phyloP scores from a whole-genome alignment of 2,797 vertebrate genomes.

The Botia almorhae region DNA sequence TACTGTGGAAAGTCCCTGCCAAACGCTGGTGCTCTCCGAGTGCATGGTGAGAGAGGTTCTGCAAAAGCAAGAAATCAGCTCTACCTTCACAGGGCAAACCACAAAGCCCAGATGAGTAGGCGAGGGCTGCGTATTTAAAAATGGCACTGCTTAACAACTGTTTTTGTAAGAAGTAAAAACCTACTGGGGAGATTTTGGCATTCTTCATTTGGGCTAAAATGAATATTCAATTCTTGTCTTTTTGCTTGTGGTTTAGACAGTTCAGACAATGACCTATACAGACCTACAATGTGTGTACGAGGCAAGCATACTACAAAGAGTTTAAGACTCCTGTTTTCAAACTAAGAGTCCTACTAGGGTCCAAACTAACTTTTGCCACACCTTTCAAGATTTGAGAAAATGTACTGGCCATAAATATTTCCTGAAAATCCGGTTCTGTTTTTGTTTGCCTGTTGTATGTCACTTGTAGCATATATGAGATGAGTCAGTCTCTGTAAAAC shows the following conservation, averaged over 20 bases:
- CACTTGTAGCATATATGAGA: too few species aligned
- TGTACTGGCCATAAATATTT: too few species aligned
- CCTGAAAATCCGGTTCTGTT: too few species aligned
- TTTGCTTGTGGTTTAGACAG: neutral
- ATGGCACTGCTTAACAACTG: neutral
- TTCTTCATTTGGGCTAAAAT: neutral
- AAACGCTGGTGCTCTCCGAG: constrained; percentile 1
- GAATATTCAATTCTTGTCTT: neutral
- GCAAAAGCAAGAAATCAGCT: constrained; percentile 16
- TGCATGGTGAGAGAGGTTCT: neutral
- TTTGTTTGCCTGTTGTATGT: neutral
- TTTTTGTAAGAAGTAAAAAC: neutral
- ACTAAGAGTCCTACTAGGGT: neutral
- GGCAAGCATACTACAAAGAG: neutral
- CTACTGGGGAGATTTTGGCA: constrained; percentile 5
- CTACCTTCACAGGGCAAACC: constrained; percentile 9
- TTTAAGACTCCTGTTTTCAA: neutral
- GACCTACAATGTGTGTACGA: neutral
- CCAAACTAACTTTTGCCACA: too few species aligned
- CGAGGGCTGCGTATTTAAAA: neutral
- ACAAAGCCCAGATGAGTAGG: constrained; percentile 1
- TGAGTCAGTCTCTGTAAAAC: neutral
- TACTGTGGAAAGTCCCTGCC: constrained; percentile 46
- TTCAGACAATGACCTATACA: neutral
- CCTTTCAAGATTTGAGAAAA: too few species aligned